A percentile compares a stretch with the other conserved stretches of the same genome.
These are phyloP conservation scores for Chrysochloris asiatica DNA, from an alignment of 2,113 vertebrate genomes.

Conservation along the genomic window DNA sequence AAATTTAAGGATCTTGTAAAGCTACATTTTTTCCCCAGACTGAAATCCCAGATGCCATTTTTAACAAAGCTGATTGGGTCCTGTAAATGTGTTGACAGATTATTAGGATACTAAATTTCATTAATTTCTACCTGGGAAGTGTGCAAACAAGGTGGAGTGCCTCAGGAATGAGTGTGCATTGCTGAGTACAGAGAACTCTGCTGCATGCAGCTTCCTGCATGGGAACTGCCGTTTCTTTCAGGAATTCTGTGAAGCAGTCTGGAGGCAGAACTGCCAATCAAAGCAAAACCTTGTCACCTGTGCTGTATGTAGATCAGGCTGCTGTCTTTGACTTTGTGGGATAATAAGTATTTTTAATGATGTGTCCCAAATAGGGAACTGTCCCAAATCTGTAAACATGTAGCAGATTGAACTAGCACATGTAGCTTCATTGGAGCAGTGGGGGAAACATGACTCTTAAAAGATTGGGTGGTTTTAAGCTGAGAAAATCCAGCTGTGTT, in stretches of 20 bases:
- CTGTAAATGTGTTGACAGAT: constrained; percentile 40
- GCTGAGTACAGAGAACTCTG: not conserved
- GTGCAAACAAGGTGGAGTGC: constrained; percentile 54
- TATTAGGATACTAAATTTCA: constrained; percentile 56
- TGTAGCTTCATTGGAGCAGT: not conserved
- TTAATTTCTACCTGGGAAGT: constrained; percentile 66
- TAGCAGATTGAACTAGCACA: constrained; percentile 29
- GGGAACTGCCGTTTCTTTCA: not conserved
- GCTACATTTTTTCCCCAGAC: not conserved
- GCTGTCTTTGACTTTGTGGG: constrained; percentile 62
- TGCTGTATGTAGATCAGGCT: constrained; percentile 45
- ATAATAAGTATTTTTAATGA: constrained; percentile 77
- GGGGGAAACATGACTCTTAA: constrained; percentile 55
- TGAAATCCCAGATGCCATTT: constrained; percentile 1
- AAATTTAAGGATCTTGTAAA: not conserved
- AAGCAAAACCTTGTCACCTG: constrained; percentile 70
- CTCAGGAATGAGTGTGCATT: not conserved
- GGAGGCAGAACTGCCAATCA: constrained; percentile 36
- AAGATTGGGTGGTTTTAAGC: constrained; percentile 34
- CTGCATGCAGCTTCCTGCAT: not conserved
- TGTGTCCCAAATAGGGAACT: constrained; percentile 64
- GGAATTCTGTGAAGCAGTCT: constrained; percentile 20
- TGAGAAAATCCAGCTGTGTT: constrained; percentile 66
- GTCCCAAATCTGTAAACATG: constrained; percentile 53
- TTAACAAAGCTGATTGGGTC: not conserved